Evolutionary conservation across 2,797 vertebrate species (phyloP).

Genomic region (Poeciliopsis presidionis): DNA sequence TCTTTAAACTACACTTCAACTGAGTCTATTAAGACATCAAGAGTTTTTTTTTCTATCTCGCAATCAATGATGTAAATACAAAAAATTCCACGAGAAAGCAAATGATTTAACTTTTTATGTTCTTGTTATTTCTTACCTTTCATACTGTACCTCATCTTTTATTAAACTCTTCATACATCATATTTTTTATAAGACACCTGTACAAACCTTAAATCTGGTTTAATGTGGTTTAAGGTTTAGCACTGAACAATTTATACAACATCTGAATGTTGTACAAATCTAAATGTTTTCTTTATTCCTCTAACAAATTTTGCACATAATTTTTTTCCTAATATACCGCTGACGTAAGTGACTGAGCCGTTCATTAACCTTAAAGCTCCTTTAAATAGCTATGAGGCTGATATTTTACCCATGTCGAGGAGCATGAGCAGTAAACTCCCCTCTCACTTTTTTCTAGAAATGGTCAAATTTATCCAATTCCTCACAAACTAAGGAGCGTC

Average conservation of each 20-base stretch:
- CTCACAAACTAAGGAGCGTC: neutral
- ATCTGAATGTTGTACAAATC: too few species aligned
- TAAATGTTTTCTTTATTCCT: neutral
- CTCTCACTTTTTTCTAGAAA: neutral
- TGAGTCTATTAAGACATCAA: neutral
- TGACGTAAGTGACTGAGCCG: too few species aligned
- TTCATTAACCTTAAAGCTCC: neutral
- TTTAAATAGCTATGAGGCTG: neutral
- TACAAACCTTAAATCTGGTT: neutral
- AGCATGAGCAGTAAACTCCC: neutral
- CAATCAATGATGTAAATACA: neutral
- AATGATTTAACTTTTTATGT: neutral
- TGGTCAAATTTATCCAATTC: neutral
- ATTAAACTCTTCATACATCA: neutral
- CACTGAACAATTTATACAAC: neutral
- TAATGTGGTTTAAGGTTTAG: neutral
- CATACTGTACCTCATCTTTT: neutral
- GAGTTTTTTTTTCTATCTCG: neutral
- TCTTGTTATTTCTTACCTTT: neutral
- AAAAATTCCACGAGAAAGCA: neutral
- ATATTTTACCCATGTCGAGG: neutral
- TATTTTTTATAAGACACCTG: neutral
- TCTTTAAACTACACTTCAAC: slow-evolving; percentile 1
- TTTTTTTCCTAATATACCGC: neutral
- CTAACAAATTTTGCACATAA: neutral